phyloP scores from a whole-genome alignment of 2,797 vertebrate genomes.

The Gadopsis marmoratus region DNA sequence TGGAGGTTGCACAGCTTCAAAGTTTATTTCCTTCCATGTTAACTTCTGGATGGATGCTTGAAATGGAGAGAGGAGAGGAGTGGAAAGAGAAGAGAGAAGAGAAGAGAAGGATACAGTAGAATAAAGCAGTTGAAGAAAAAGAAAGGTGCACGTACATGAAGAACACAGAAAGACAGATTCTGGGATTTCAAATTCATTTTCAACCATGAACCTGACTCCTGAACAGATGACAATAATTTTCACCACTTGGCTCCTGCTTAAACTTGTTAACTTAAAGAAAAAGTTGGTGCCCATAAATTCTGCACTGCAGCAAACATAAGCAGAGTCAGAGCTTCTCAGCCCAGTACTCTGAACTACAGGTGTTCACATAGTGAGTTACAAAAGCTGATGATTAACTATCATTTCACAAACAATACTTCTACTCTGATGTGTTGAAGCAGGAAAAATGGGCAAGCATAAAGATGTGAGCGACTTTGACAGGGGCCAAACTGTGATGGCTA shows the following conservation, averaged over 20 bases:
- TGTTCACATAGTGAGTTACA: background rate
- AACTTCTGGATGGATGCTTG: constrained; percentile 67
- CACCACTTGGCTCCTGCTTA: background rate
- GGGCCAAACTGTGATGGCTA: too few species aligned
- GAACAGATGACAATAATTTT: background rate
- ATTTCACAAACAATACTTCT: background rate
- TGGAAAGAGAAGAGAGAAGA: constrained; percentile 32
- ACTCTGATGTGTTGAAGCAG: too few species aligned
- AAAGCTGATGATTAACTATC: background rate
- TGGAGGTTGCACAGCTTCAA: constrained; percentile 85
- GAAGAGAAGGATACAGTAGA: background rate
- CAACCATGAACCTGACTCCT: constrained; percentile 3
- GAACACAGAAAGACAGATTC: constrained; percentile 29
- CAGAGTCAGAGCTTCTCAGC: constrained; percentile 1
- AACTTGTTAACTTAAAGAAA: background rate
- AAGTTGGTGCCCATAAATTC: background rate
- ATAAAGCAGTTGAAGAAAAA: constrained; percentile 18
- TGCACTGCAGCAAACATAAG: background rate
- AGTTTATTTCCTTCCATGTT: constrained; percentile 79
- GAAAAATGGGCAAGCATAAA: too few species aligned
- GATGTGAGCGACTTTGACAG: too few species aligned
- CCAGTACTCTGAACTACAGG: background rate
- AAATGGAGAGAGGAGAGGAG: constrained; percentile 69
- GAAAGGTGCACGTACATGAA: constrained; percentile 14
- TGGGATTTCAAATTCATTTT: constrained; percentile 34